Percentiles rank a stretch among this genome's conserved stretches.
Conservation (phyloP, 2,113 vertebrate genomes). For the Phylloscopus trochilus region DNA sequence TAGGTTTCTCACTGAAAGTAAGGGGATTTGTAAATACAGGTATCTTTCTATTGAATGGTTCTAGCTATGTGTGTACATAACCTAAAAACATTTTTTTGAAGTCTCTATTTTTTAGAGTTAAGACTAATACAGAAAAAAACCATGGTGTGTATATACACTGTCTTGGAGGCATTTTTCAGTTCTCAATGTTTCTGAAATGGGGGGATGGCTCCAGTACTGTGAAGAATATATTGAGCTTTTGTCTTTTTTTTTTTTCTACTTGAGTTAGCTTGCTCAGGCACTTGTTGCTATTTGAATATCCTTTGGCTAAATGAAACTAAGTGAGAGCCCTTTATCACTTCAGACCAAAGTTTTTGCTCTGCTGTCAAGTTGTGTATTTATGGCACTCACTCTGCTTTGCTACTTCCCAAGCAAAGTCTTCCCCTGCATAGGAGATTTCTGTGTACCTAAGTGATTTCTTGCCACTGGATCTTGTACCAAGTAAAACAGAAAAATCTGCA, state of each 20-base stretch:
- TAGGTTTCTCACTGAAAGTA: background rate
- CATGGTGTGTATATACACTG: fast-evolving
- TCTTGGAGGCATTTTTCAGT: background rate
- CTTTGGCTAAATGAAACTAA: background rate
- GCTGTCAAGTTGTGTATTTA: background rate
- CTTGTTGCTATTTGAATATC: background rate
- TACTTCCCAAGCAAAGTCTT: background rate
- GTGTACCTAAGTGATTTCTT: background rate
- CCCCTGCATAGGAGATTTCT: background rate
- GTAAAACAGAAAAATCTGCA: background rate
- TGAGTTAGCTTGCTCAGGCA: background rate
- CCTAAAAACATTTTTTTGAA: background rate
- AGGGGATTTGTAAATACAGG: background rate
- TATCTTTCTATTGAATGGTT: background rate
- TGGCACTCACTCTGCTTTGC: background rate
- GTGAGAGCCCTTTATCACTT: background rate
- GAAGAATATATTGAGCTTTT: background rate
- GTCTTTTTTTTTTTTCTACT: background rate
- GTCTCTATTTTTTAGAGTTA: background rate
- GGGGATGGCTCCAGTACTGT: background rate
- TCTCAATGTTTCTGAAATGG: background rate
- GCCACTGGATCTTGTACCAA: background rate
- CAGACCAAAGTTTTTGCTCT: background rate
- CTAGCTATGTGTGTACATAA: background rate
- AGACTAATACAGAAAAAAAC: background rate